Conservation (phyloP, 1,140 invertebrate genomes). For the Oryctes rhinoceros region DNA sequence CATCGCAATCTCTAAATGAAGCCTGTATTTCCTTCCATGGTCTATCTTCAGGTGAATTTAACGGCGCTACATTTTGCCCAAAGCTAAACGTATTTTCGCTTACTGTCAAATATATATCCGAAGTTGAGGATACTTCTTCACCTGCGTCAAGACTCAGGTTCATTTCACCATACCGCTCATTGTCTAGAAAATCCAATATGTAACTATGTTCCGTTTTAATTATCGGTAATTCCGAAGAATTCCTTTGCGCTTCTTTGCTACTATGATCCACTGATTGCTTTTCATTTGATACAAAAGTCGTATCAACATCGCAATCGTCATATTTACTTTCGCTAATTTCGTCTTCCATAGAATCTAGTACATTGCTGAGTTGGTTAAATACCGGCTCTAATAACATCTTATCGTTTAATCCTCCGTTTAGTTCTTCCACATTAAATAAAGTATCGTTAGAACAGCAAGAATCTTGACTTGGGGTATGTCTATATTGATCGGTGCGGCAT, state of each 20-base stretch:
- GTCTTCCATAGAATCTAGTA: constrained; percentile 15
- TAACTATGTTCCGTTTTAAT: constrained; percentile 33
- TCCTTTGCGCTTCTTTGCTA: background rate
- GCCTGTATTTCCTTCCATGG: constrained; percentile 57
- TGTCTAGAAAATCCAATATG: constrained; percentile 46
- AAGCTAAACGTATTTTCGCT: constrained; percentile 45
- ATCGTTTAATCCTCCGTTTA: constrained; percentile 42
- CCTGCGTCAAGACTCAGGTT: constrained; percentile 19
- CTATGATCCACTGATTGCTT: background rate
- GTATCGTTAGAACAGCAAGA: constrained; percentile 71
- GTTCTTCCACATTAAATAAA: constrained; percentile 68
- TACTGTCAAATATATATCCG: constrained; percentile 43
- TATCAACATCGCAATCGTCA: constrained; percentile 4
- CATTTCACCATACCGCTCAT: constrained; percentile 46
- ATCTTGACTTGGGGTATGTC: constrained; percentile 68
- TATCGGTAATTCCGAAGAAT: constrained; percentile 9
- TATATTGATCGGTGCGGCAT: constrained; percentile 52
- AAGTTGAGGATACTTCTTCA: constrained; percentile 30
- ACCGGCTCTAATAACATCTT: constrained; percentile 40
- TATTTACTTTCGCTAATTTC: constrained; percentile 37
- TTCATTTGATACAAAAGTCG: background rate
- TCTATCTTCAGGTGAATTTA: constrained; percentile 58
- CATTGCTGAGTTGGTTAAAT: constrained; percentile 13
- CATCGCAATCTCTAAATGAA: constrained; percentile 44
- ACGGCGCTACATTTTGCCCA: constrained; percentile 48